These are phyloP conservation scores for Tetrao urogallus DNA, from an alignment of 2,113 vertebrate species.

Conservation along the genomic window DNA sequence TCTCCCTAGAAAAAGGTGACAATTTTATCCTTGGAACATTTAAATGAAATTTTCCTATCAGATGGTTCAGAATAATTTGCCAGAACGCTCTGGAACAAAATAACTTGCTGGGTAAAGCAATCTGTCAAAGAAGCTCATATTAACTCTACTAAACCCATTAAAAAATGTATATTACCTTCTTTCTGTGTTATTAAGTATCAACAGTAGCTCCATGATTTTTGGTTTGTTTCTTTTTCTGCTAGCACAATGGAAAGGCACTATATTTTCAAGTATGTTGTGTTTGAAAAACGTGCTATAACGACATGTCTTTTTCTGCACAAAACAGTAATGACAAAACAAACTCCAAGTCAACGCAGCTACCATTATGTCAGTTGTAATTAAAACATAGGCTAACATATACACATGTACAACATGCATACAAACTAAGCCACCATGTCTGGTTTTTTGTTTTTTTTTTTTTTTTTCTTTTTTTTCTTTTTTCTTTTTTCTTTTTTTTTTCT, in stretches of 20 bases:
- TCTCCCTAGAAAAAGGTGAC: slow-evolving; percentile 11
- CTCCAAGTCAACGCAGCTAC: neutral
- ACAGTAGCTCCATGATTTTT: neutral
- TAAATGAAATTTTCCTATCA: slow-evolving; percentile 68
- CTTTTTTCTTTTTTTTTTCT: neutral
- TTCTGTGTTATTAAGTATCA: slow-evolving; percentile 15
- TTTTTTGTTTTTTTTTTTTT: neutral
- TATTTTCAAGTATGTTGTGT: neutral
- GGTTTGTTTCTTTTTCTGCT: neutral
- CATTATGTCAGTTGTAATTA: neutral
- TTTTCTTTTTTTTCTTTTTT: neutral
- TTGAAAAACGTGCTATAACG: slow-evolving; percentile 1
- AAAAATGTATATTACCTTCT: slow-evolving; percentile 11
- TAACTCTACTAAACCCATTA: neutral
- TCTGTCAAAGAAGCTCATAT: slow-evolving; percentile 42
- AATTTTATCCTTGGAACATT: slow-evolving; percentile 51
- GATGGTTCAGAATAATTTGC: slow-evolving; percentile 59
- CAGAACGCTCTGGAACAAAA: slow-evolving; percentile 66
- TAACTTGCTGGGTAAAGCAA: slow-evolving; percentile 60
- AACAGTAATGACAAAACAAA: slow-evolving; percentile 49
- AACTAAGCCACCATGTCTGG: neutral
- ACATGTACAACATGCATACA: neutral
- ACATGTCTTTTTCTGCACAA: neutral
- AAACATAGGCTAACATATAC: neutral
- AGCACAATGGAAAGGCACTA: neutral